Conservation (phyloP, 2,797 vertebrate genomes). For the Monodelphis domestica region DNA sequence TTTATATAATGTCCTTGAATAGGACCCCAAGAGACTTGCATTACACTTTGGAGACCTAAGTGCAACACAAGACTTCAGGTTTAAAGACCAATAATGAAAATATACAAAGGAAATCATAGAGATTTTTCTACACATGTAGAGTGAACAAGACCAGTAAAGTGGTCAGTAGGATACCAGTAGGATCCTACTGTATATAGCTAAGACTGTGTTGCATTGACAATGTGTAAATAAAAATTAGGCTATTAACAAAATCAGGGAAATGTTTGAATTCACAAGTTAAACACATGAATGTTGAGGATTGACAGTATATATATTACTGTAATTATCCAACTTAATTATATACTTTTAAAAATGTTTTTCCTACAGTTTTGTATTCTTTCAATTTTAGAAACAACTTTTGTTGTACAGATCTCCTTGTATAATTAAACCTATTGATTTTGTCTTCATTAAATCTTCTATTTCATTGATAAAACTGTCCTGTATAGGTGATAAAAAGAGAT, state of each 20-base stretch:
- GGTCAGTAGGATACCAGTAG: neutral
- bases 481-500: neutral
- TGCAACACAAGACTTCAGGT: neutral
- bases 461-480: neutral
- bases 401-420: neutral
- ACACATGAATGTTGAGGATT: neutral
- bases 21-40: neutral
- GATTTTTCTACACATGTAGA: neutral
- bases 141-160: neutral
- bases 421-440: neutral
- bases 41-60: neutral
- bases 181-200: neutral
- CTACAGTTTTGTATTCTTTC: neutral
- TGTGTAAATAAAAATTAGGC: neutral
- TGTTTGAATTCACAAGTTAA: neutral
- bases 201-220: too few species aligned
- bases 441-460: neutral
- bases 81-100: neutral
- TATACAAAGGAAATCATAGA: neutral
- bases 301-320: neutral
- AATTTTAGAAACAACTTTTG: neutral
- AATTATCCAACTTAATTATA: neutral
- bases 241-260: neutral
- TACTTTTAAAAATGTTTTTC: neutral
- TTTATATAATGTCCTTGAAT: neutral